phyloP scores from a whole-genome alignment of 2,797 vertebrate genomes.

The Meriones psammophilus region DNA sequence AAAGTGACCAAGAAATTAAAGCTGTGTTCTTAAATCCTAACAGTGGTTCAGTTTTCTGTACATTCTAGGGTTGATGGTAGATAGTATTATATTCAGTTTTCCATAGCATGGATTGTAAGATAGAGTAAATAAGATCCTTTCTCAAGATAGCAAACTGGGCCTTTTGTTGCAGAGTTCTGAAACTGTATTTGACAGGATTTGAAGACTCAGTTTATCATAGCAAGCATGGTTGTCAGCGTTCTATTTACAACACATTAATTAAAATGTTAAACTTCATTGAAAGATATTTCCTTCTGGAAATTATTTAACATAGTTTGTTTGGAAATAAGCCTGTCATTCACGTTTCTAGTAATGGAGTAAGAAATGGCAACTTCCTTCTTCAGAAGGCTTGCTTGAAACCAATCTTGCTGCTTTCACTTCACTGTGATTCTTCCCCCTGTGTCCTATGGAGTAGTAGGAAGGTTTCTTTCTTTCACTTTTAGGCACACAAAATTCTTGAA shows the following conservation, averaged over 20 bases:
- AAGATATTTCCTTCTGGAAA: slow-evolving; percentile 5
- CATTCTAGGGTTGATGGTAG: neutral
- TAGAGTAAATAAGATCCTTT: neutral
- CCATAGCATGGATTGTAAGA: neutral
- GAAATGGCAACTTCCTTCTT: neutral
- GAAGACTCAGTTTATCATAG: neutral
- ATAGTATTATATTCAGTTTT: neutral
- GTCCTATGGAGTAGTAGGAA: accelerated
- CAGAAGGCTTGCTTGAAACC: too few relatives aligned
- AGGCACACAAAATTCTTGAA: neutral
- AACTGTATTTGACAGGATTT: neutral
- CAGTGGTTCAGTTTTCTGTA: neutral
- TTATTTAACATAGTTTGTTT: neutral
- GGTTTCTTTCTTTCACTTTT: neutral
- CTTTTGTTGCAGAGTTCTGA: neutral
- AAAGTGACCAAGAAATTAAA: slow-evolving; percentile 43
- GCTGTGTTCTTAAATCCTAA: neutral
- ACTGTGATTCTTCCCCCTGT: neutral
- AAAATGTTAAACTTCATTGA: slow-evolving; percentile 12
- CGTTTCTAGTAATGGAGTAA: neutral
- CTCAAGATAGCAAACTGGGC: neutral
- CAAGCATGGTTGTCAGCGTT: neutral
- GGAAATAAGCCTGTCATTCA: neutral
- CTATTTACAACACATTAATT: slow-evolving; percentile 5
- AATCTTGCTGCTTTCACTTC: accelerated